These are phyloP conservation scores for Temnopleurus reevesii DNA, from an alignment of 53 echinoderm and acorn worm genomes.

Conservation along the genomic window DNA sequence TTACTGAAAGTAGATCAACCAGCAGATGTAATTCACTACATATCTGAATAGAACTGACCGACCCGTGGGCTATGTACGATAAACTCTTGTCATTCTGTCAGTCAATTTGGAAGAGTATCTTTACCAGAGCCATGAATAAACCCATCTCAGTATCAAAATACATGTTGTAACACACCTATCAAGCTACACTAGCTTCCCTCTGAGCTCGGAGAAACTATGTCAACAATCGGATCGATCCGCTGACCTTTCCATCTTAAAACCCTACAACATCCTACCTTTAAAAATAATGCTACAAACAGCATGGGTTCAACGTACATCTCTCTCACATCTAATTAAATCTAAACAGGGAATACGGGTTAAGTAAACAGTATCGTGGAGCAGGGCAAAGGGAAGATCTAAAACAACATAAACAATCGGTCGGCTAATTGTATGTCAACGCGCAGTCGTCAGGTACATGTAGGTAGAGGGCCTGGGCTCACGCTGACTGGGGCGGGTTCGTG, in stretches of 20 bases:
- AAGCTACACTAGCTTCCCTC: not conserved
- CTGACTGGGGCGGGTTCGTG: not conserved
- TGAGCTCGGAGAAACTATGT: not conserved
- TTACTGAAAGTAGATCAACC: too few species aligned
- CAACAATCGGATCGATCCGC: not conserved
- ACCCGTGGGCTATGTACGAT: too few species aligned
- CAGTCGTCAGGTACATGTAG: not conserved
- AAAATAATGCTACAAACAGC: conserved; percentile 29
- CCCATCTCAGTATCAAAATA: not conserved
- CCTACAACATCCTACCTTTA: conserved; percentile 22
- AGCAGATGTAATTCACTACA: too few species aligned
- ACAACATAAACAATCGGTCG: conserved; percentile 20
- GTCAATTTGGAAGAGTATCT: too few species aligned
- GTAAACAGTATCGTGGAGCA: not conserved
- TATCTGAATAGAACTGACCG: too few species aligned
- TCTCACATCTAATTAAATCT: conserved; percentile 36
- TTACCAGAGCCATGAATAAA: too few species aligned
- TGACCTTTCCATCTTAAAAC: conserved; percentile 12
- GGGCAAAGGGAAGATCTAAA: not conserved
- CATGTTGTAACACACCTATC: not conserved
- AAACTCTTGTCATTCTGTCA: too few species aligned
- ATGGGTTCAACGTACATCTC: conserved; percentile 41
- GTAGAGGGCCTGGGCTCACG: not conserved
- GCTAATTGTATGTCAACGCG: conserved; percentile 45
- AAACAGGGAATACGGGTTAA: conserved; percentile 35